These are phyloP conservation scores for Andrena camellia DNA, from an alignment of 2,888 invertebrate genomes.

Conservation along the genomic window DNA sequence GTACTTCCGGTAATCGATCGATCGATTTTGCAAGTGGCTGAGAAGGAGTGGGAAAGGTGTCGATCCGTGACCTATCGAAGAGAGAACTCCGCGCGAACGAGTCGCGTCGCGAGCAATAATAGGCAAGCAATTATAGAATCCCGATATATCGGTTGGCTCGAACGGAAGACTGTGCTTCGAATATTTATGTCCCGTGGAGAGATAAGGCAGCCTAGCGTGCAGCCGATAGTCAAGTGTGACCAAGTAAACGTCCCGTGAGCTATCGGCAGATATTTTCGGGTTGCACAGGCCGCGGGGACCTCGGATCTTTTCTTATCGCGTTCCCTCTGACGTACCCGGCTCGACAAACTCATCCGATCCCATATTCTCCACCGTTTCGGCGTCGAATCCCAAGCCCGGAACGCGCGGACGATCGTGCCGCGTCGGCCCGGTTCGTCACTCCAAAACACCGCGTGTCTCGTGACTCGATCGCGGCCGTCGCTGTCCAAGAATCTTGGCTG, in stretches of 20 bases:
- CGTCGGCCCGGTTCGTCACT: constrained; percentile 2
- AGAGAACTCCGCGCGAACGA: not conserved
- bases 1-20: not conserved
- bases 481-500: constrained; percentile 65
- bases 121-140: constrained; percentile 10
- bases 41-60: not conserved
- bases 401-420: not conserved
- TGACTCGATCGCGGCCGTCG: constrained; percentile 44
- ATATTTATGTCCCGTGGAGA: not conserved
- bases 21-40: not conserved
- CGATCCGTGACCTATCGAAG: constrained; percentile 10
- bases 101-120: constrained; percentile 10
- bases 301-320: too few relatives aligned
- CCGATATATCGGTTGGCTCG: not conserved
- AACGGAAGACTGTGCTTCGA: not conserved
- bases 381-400: not conserved
- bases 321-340: too few relatives aligned
- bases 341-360: too few relatives aligned
- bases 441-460: constrained; percentile 51
- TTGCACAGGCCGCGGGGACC: too few relatives aligned
- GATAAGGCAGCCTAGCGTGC: not conserved
- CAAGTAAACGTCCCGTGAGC: not conserved
- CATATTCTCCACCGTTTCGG: too few relatives aligned
- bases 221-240: not conserved
- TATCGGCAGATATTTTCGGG: too few relatives aligned